Base-by-base conservation (phyloP, 2,888 invertebrate species). In the Eupithecia abbreviata region DNA sequence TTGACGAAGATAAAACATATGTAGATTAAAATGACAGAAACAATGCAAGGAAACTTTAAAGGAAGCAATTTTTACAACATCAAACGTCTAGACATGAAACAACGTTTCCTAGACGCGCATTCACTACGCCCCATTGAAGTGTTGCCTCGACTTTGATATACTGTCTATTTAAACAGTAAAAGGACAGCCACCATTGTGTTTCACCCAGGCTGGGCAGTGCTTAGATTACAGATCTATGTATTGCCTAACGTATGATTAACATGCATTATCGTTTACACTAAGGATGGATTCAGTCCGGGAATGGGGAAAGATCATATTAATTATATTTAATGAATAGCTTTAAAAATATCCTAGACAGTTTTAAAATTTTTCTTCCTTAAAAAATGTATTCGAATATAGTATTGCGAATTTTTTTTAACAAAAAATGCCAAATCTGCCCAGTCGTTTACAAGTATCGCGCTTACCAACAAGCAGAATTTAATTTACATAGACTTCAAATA, bases 71-170 rank as follows among this genome's bases (percentile, higher is more conserved):
- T 76, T 76, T 66, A 65, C 72, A 65, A 68, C 43, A 73, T 72
- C 71, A 78, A 73, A 74, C 66, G 76, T 71, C 73, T 81, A 81
- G 75, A 83, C 83, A 80, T 82, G 82, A 75, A 77, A 77, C 79
- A 84, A 86, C 79, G 83, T 87, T 90, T 90, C 89, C 88, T 88
- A 81, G 84, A 88, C 82, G 83, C 84, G 87, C 85, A 89, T 90
- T 91, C 89, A 91, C 89, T 90, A 89, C 85, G 88, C 90, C 88
- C 89, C 86, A 90, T 90, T 90, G 89, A 89, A 85, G 78, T 85
- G 89, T 85, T 85, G 85, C 84, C 84, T 85, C 84, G 89, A 89
- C 89, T 88, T 89, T 91, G 90, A 92, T 89, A 86, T 89, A 92
- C 87, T 88, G 86, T 87, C 86, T 84, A 87, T 91, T 89, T 89